Conservation (phyloP, 2,797 vertebrate species). For the Tolypeutes matacus region DNA sequence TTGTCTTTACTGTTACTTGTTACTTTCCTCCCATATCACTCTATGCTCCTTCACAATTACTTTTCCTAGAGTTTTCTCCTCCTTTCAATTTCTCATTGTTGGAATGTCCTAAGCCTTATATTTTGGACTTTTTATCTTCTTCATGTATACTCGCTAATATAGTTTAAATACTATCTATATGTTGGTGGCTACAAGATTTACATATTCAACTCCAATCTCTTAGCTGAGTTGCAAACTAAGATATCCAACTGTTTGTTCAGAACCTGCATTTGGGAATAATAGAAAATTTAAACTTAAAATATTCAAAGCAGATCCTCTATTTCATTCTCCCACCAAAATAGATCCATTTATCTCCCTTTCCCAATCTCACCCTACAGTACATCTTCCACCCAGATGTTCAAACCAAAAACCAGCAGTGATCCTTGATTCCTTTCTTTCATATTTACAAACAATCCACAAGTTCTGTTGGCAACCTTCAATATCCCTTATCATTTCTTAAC, state of each 20-base stretch:
- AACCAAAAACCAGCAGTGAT: no score
- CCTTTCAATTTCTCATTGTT: constrained; percentile 2
- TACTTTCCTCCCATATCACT: not conserved
- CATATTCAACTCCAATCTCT: constrained; percentile 67
- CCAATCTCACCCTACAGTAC: not conserved
- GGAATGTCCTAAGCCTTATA: not conserved
- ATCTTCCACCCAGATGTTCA: not conserved
- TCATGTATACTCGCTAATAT: constrained; percentile 52
- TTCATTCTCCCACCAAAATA: constrained; percentile 44
- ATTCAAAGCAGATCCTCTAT: constrained; percentile 66
- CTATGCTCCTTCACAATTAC: not conserved
- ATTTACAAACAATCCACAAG: not conserved
- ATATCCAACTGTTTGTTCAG: constrained; percentile 73
- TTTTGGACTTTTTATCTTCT: constrained; percentile 1
- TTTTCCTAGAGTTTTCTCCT: not conserved
- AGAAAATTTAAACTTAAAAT: constrained; percentile 73
- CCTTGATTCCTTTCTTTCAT: not conserved
- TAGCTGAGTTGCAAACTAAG: constrained; percentile 64
- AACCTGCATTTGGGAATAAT: constrained; percentile 58
- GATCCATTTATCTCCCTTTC: not conserved
- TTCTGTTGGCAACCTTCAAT: not conserved
- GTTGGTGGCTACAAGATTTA: constrained; percentile 62
- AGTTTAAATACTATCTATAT: constrained; percentile 54
- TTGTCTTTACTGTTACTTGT: no score
- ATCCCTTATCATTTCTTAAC: not conserved